These are phyloP conservation scores for Exephanes ischioxanthus DNA, from an alignment of 2,888 invertebrate genomes.

Conservation along the genomic window DNA sequence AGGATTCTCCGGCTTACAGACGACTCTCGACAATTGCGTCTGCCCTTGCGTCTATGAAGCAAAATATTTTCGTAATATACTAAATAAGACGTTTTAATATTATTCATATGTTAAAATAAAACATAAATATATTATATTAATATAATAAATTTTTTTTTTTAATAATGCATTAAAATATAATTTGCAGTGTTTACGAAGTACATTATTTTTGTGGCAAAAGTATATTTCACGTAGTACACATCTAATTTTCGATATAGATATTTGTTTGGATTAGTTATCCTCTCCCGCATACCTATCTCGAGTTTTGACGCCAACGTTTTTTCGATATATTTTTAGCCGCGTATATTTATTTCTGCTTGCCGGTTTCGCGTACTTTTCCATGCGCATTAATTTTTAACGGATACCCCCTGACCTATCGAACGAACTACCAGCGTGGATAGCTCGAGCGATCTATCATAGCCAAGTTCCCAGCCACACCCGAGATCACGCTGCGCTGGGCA, in stretches of 20 bases:
- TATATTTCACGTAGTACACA: too few species aligned
- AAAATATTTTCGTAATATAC: neutral
- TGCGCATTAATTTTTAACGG: neutral
- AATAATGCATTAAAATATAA: too few species aligned
- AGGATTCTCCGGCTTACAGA: neutral
- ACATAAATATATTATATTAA: too few species aligned
- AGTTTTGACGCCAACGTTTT: neutral
- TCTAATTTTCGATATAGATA: too few species aligned
- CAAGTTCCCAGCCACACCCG: neutral
- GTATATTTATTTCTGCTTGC: neutral
- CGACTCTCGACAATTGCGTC: neutral
- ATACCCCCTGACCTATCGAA: neutral
- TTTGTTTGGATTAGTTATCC: too few species aligned
- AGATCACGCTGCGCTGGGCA: neutral
- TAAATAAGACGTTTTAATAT: neutral
- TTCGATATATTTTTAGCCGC: neutral
- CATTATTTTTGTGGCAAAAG: too few species aligned
- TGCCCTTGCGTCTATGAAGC: neutral
- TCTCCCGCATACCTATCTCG: neutral
- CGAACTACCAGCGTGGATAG: neutral
- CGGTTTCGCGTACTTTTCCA: neutral
- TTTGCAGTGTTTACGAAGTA: too few species aligned
- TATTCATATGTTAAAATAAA: neutral
- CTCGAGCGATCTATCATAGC: neutral
- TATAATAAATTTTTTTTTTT: too few species aligned